Evolutionary conservation across 1,140 invertebrate genomes (phyloP).

Genomic region (Temnothorax nylanderi): DNA sequence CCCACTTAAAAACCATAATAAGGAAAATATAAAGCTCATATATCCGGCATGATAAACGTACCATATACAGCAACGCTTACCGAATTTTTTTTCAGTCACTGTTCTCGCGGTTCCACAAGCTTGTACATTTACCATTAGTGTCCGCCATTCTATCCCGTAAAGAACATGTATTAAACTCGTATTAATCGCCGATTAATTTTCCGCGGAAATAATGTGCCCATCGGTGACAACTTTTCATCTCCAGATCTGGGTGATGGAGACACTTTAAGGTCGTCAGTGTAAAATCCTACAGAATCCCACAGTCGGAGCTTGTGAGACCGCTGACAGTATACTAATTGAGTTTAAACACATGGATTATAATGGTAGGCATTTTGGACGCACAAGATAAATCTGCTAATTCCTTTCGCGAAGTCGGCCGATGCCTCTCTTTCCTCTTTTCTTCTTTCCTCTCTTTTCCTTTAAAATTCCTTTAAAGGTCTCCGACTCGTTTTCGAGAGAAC

Average conservation of each 20-base stretch:
- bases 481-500: constrained; percentile 12
- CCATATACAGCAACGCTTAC: background rate
- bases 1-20: constrained; percentile 22
- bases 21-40: constrained; percentile 1
- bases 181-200: background rate
- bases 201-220: background rate
- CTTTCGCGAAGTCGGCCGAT: background rate
- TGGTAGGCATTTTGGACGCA: constrained; percentile 5
- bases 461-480: background rate
- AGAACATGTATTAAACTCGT: background rate
- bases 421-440: background rate
- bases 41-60: constrained; percentile 3
- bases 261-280: background rate
- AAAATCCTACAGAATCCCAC: background rate
- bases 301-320: background rate
- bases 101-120: background rate
- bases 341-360: constrained; percentile 43
- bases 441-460: background rate
- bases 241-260: background rate
- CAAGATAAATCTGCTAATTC: constrained; percentile 46
- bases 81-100: background rate
- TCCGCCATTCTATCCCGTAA: background rate
- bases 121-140: background rate
- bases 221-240: background rate
- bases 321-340: constrained; percentile 25